Evolutionary conservation across 2,113 vertebrate species (phyloP).

Genomic region (Riparia riparia): DNA sequence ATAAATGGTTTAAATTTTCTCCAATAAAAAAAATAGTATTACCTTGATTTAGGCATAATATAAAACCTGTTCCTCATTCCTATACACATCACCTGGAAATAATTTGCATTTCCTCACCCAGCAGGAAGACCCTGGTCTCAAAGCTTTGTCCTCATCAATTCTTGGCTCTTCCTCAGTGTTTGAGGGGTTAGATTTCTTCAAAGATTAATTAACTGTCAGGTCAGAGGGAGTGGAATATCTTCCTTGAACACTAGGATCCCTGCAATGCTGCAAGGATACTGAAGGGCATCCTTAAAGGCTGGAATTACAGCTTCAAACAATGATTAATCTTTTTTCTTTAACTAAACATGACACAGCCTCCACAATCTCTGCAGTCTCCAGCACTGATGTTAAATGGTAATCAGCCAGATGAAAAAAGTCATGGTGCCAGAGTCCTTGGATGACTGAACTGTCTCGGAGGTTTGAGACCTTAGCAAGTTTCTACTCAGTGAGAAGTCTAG

Average conservation of each 20-base stretch:
- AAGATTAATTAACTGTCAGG: constrained; percentile 20
- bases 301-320: background rate
- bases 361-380: background rate
- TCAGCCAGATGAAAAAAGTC: background rate
- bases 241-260: background rate
- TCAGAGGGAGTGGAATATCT: background rate
- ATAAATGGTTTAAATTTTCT: background rate
- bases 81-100: background rate
- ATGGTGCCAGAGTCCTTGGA: background rate
- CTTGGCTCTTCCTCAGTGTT: background rate
- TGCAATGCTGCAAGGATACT: background rate
- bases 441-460: background rate
- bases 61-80: background rate
- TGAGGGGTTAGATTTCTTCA: background rate
- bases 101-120: background rate
- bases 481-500: background rate
- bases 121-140: background rate
- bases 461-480: background rate
- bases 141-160: background rate
- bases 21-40: background rate
- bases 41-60: background rate
- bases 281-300: background rate
- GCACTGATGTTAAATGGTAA: background rate
- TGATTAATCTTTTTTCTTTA: background rate
- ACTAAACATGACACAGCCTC: background rate